Conservation (phyloP, 2,888 invertebrate species). For the Drosophila birchii region DNA sequence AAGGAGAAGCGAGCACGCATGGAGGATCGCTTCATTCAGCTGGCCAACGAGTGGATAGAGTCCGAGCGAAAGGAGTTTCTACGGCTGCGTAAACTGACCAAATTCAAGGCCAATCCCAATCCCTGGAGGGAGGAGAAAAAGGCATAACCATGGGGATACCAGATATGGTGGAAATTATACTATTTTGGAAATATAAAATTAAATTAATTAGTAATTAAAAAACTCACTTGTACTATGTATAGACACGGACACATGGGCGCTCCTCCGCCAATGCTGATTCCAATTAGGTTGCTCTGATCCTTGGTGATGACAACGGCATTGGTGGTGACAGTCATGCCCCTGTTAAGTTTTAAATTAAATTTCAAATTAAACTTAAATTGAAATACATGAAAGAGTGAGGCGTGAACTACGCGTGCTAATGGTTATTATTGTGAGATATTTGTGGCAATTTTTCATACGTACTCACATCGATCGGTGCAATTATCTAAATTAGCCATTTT, state of each 20-base stretch:
- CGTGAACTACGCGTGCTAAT: slow-evolving; percentile 30
- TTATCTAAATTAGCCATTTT: slow-evolving; percentile 43
- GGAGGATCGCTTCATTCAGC: slow-evolving; percentile 6
- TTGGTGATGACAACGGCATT: slow-evolving; percentile 95
- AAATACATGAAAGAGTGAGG: neutral
- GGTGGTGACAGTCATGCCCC: slow-evolving; percentile 99
- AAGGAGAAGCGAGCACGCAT: slow-evolving; percentile 15
- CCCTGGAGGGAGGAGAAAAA: slow-evolving; percentile 15
- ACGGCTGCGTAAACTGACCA: slow-evolving; percentile 46
- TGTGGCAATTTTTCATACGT: slow-evolving; percentile 39
- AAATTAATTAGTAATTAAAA: neutral
- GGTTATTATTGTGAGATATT: slow-evolving; percentile 9
- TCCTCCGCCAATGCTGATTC: slow-evolving; percentile 99
- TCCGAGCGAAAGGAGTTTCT: slow-evolving; percentile 27
- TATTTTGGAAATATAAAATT: neutral
- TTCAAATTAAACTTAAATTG: neutral
- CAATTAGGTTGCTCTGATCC: slow-evolving; percentile 96
- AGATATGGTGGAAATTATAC: neutral
- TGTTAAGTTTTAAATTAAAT: slow-evolving; percentile 80
- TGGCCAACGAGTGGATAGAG: slow-evolving; percentile 11
- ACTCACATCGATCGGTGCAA: slow-evolving; percentile 65
- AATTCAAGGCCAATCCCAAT: slow-evolving; percentile 49
- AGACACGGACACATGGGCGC: slow-evolving; percentile 97
- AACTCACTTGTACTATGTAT: slow-evolving; percentile 96
- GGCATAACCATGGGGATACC: too few relatives aligned